These are phyloP conservation scores for Sebastes oblongus DNA, from an alignment of 2,797 vertebrate species.

Conservation along the genomic window DNA sequence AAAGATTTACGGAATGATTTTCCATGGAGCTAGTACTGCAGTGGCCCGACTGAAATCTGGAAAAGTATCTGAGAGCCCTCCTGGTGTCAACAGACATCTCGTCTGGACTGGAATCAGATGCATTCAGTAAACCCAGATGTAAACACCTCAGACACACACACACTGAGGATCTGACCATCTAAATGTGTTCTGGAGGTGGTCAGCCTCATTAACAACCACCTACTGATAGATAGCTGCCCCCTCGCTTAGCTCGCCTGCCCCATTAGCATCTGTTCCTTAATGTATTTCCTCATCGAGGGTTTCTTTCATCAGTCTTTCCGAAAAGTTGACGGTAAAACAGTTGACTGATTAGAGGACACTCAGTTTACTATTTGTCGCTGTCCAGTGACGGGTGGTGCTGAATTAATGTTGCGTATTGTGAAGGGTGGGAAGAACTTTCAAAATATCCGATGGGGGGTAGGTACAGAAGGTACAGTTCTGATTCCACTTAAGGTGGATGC, in stretches of 20 bases:
- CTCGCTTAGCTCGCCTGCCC: background rate
- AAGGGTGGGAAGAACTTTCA: background rate
- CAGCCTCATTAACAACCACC: background rate
- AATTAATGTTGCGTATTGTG: background rate
- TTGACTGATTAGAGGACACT: background rate
- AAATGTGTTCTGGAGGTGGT: background rate
- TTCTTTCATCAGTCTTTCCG: background rate
- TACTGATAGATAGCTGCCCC: background rate
- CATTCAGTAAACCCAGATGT: background rate
- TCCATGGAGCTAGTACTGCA: background rate
- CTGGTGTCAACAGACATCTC: background rate
- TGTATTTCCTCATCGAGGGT: background rate
- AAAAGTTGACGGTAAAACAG: background rate
- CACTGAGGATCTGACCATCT: background rate
- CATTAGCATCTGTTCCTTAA: background rate
- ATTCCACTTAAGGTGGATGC: too few relatives aligned
- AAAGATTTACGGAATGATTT: constrained; percentile 44
- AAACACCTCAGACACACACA: background rate
- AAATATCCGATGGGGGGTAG: background rate
- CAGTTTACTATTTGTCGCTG: background rate
- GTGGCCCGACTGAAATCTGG: background rate
- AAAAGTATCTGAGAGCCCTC: background rate
- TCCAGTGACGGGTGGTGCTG: background rate
- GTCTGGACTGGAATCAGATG: background rate
- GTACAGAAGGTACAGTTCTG: too few relatives aligned